These are phyloP conservation scores for Petrocephalus zakoni DNA, from an alignment of 2,113 vertebrate species.

Conservation along the genomic window DNA sequence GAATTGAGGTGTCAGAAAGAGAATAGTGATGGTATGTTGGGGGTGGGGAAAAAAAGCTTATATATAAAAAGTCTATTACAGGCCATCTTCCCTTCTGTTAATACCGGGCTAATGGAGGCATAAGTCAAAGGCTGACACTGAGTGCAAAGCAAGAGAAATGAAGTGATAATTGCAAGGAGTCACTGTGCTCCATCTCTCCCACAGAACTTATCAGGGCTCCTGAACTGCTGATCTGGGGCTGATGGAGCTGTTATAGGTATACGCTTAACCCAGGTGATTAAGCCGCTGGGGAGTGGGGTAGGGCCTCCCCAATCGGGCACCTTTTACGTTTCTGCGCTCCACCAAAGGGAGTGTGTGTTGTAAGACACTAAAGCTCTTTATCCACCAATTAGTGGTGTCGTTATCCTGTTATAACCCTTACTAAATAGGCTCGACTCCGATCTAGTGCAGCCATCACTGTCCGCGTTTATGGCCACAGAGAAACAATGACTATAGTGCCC, in stretches of 20 bases:
- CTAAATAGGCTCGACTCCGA: background rate
- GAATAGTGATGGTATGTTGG: background rate
- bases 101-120: slow-evolving; percentile 28
- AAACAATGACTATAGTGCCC: background rate
- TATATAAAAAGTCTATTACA: slow-evolving; percentile 24
- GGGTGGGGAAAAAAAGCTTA: slow-evolving; percentile 6
- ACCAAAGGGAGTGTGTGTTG: background rate
- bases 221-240: slow-evolving; percentile 14
- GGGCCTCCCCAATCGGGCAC: background rate
- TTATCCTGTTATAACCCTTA: background rate
- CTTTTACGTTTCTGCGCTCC: background rate
- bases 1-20: slow-evolving; percentile 23
- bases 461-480: background rate
- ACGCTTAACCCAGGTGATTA: slow-evolving; percentile 16
- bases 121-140: slow-evolving; percentile 34
- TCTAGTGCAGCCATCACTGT: background rate
- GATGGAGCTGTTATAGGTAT: slow-evolving; percentile 4
- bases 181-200: slow-evolving; percentile 25
- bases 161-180: slow-evolving; percentile 39
- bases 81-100: slow-evolving; percentile 15
- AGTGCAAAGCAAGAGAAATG: slow-evolving; percentile 29
- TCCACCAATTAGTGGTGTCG: background rate
- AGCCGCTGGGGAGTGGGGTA: background rate
- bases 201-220: slow-evolving; percentile 15
- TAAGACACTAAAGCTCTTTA: background rate